These are phyloP conservation scores for Tinamus guttatus DNA, from an alignment of 2,113 vertebrate genomes.

Conservation along the genomic window DNA sequence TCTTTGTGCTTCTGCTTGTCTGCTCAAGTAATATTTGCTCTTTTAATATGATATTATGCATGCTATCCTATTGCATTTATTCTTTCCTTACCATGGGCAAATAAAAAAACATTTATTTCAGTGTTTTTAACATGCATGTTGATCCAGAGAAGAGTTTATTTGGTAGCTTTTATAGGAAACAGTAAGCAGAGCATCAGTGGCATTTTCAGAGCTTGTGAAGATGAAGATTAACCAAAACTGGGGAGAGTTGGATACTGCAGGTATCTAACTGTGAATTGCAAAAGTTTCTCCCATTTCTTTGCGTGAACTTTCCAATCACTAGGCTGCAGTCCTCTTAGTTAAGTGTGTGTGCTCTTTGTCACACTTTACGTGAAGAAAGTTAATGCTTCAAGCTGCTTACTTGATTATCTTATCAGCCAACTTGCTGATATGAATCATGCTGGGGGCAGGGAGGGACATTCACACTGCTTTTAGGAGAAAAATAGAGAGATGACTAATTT, in stretches of 20 bases:
- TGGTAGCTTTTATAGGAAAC: background rate
- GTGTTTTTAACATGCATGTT: background rate
- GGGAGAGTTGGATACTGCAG: accelerated
- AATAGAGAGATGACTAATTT: background rate
- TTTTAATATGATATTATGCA: background rate
- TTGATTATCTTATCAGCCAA: background rate
- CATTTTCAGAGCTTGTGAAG: background rate
- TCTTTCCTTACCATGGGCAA: background rate
- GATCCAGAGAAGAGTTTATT: background rate
- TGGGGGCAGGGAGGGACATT: background rate
- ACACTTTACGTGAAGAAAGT: background rate
- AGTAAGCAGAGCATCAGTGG: background rate
- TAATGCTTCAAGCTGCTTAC: background rate
- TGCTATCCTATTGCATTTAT: background rate
- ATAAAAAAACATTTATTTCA: background rate
- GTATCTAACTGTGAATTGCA: background rate
- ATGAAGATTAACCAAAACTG: background rate
- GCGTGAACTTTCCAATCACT: background rate
- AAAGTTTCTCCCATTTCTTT: background rate
- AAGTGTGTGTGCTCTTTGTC: background rate
- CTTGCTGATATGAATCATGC: background rate
- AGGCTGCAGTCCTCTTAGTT: background rate
- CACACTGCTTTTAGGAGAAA: background rate
- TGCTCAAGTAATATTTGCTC: background rate
- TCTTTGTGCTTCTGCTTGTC: background rate